These are phyloP conservation scores for Ceratosolen fusciceps DNA, from an alignment of 1,140 invertebrate genomes.

Conservation along the genomic window DNA sequence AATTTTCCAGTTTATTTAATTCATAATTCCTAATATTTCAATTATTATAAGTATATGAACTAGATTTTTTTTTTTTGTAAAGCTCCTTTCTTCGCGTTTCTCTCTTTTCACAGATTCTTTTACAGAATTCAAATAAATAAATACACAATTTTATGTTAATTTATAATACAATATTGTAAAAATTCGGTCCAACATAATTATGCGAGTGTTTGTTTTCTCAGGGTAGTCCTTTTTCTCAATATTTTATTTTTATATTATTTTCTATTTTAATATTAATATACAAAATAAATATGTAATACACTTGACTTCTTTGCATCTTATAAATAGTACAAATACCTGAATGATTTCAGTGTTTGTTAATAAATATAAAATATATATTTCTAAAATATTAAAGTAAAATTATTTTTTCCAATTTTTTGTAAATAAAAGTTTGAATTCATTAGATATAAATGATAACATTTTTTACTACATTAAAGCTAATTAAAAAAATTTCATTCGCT, in stretches of 20 bases:
- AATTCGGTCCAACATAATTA: constrained; percentile 69
- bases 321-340: constrained; percentile 22
- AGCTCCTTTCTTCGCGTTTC: constrained; percentile 35
- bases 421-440: background rate
- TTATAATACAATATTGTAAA: constrained; percentile 72
- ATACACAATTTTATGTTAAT: constrained; percentile 72
- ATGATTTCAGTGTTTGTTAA: background rate
- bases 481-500: background rate
- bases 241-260: background rate
- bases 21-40: constrained; percentile 47
- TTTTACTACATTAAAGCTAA: background rate
- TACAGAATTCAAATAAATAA: constrained; percentile 69
- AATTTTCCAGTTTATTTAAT: constrained; percentile 45
- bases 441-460: background rate
- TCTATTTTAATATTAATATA: constrained; percentile 5
- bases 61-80: constrained; percentile 56
- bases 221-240: constrained; percentile 51
- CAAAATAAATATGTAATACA: constrained; percentile 27
- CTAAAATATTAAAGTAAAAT: constrained; percentile 2
- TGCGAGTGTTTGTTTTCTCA: constrained; percentile 47
- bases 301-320: background rate
- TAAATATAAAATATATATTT: background rate
- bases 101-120: constrained; percentile 47
- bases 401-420: background rate
- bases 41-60: constrained; percentile 46